Percentiles rank a stretch among this genome's conserved stretches.
Conservation (phyloP, 37 sponge, comb jelly and placozoan species). For the Halichondria panicea region DNA sequence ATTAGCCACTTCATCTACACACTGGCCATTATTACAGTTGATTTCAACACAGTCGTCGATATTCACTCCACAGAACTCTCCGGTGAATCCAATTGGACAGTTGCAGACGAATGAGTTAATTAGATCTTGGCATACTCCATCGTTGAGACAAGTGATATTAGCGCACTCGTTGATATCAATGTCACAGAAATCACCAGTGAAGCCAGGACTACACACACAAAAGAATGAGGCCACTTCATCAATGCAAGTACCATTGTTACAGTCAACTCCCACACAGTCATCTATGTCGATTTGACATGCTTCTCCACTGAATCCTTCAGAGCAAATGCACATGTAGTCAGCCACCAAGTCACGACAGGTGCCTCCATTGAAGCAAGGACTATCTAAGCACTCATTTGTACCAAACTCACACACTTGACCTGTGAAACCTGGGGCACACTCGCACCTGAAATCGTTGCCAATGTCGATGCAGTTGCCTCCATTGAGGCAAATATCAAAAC, state of each 20-base stretch:
- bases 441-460: slow-evolving; percentile 17
- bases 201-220: slow-evolving; percentile 65
- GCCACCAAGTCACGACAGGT: slow-evolving; percentile 55
- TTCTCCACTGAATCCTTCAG: slow-evolving; percentile 45
- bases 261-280: slow-evolving; percentile 45
- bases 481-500: slow-evolving; percentile 40
- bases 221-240: slow-evolving; percentile 31
- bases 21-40: slow-evolving; percentile 39
- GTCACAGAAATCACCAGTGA: slow-evolving; percentile 54
- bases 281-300: slow-evolving; percentile 49
- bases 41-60: slow-evolving; percentile 41
- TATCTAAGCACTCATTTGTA: slow-evolving; percentile 55
- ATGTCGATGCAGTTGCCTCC: slow-evolving; percentile 57
- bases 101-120: slow-evolving; percentile 34
- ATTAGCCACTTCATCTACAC: slow-evolving; percentile 21
- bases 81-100: slow-evolving; percentile 58
- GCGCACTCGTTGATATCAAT: slow-evolving; percentile 57
- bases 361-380: slow-evolving; percentile 58
- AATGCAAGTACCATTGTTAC: slow-evolving; percentile 48
- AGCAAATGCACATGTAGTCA: slow-evolving; percentile 58
- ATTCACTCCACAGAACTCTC: slow-evolving; percentile 39
- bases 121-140: slow-evolving; percentile 47
- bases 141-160: slow-evolving; percentile 48
- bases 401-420: slow-evolving; percentile 44
- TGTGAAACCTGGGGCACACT: slow-evolving; percentile 52